phyloP scores from a whole-genome alignment of 1,140 invertebrate genomes.

The Hermetia illucens region DNA sequence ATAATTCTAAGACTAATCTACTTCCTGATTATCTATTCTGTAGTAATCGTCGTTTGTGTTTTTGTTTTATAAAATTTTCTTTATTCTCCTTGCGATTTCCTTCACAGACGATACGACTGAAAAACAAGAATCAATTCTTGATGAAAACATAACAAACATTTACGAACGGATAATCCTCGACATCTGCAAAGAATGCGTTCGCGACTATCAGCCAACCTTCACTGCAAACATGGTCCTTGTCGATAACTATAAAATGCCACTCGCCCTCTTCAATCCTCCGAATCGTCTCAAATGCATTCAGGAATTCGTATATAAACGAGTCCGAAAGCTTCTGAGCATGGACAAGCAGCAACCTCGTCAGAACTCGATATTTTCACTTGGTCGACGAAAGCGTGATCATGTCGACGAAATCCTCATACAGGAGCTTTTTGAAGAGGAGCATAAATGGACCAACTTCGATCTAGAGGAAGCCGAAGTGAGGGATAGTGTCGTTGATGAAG shows the following conservation, averaged over 20 bases:
- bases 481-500: constrained; percentile 10
- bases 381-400: constrained; percentile 11
- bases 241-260: constrained; percentile 8
- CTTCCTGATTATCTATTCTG: no score
- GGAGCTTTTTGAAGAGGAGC: constrained; percentile 13
- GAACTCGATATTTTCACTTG: constrained; percentile 8
- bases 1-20: no score
- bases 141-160: constrained; percentile 16
- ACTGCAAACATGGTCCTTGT: no score
- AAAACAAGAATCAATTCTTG: constrained; percentile 10
- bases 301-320: constrained; percentile 10
- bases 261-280: constrained; percentile 13
- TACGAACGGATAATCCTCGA: constrained; percentile 15
- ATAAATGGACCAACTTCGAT: constrained; percentile 14
- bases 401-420: constrained; percentile 13
- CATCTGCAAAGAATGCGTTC: constrained; percentile 12
- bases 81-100: no score
- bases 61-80: no score
- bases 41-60: no score
- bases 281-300: constrained; percentile 12
- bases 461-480: constrained; percentile 12
- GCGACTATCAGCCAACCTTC: constrained; percentile 1
- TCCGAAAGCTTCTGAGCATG: constrained; percentile 9
- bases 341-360: constrained; percentile 7
- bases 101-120: no score